Percentiles rank a stretch among this genome's conserved stretches.
phyloP scores from a whole-genome alignment of 2,113 vertebrate genomes.

The Arenaria interpres region DNA sequence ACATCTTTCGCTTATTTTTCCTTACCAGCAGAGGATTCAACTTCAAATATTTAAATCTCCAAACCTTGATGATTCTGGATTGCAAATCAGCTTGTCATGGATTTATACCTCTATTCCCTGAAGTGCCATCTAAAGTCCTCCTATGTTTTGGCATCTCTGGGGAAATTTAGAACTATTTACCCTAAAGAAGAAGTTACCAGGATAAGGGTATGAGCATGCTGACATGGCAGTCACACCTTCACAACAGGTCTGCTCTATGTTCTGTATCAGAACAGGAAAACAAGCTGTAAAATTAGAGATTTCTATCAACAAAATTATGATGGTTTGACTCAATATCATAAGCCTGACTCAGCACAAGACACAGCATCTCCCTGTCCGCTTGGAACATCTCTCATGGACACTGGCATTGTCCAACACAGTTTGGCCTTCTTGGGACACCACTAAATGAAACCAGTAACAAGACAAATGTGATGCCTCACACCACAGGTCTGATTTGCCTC shows the following conservation, averaged over 20 bases:
- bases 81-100: background rate
- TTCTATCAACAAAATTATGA: background rate
- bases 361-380: background rate
- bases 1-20: background rate
- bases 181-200: background rate
- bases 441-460: background rate
- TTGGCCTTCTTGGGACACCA: background rate
- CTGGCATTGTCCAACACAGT: background rate
- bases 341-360: background rate
- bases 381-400: background rate
- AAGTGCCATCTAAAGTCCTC: background rate
- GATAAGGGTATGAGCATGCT: background rate
- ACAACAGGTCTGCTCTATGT: background rate
- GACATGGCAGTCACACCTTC: background rate
- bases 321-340: background rate
- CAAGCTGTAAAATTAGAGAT: background rate
- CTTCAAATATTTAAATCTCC: background rate
- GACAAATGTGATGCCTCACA: fast-evolving
- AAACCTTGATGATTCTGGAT: background rate
- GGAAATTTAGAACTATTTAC: background rate
- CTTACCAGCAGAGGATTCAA: background rate
- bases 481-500: background rate
- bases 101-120: background rate
- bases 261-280: background rate
- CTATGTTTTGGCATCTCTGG: background rate